Evolutionary conservation across 1,140 invertebrate species (phyloP), one percentile per base, ranked within the genome.

Genomic region (Drosophila setifemur): DNA sequence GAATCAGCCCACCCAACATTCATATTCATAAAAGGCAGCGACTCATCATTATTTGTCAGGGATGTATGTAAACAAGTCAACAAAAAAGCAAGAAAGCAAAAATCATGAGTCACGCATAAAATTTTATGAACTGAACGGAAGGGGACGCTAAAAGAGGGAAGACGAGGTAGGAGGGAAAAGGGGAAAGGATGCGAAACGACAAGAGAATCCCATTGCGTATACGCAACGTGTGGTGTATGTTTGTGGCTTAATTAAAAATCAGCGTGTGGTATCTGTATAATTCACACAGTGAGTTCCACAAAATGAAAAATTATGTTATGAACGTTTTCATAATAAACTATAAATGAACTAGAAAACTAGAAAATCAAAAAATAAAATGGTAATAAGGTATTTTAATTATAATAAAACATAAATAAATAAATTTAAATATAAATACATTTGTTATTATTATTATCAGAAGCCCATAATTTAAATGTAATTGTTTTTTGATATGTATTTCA

Each of bases 201-300:
- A 54, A 14, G 23, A 16, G 14, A 40, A 26, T 67, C 33, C 7
- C 48, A 25, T 67, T 68, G 52, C 77, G 69, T 78, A 68, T 61
- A 82, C 69, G 73, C 63, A 58, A 21, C 28, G 54, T 70, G 40
- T 35, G 57, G 23, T 25, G 50, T 11, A 8, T 25, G 23, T 42
- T 69, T 78, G 73, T 83, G 42, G 61, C 79, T 85, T 85, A 83
- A 83, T 83, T 83, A 85, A 86, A 85, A 78, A 64, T 40, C 61
- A 64, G 58, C 61, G 43, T 40, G 58, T 11, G 60, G 60, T n/a
- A 39, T 64, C 39, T 23, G 25, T 26, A 45, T 61, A 35, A 60
- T 37, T 47, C 47, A 18, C 45, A 48, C 39, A 47, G 55, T 47
- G 23, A 11, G 53, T 21, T 47, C 21, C 23, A 4, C 28, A 8